These are phyloP conservation scores for Montipora efflorescens DNA, from an alignment of 64 coral and sea anemone species.

Conservation along the genomic window DNA sequence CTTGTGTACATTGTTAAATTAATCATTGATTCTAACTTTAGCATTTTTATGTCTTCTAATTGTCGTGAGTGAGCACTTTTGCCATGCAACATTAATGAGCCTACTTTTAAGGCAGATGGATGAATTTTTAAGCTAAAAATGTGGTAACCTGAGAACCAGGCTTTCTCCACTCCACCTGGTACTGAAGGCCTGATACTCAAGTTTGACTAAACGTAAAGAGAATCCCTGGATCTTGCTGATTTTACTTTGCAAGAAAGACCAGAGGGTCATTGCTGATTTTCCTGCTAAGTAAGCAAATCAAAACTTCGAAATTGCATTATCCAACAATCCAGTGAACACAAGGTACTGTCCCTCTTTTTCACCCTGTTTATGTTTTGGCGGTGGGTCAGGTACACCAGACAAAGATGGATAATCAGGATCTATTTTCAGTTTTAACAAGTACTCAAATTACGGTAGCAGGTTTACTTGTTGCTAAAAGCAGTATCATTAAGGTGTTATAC, in stretches of 20 bases:
- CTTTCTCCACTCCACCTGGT: not conserved
- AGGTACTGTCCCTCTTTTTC: not conserved
- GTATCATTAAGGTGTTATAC: not conserved
- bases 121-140: too few relatives aligned
- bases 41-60: not conserved
- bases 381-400: not conserved
- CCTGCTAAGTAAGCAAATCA: not conserved
- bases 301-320: not conserved
- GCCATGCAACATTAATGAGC: not conserved
- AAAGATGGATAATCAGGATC: not conserved
- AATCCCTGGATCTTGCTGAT: not conserved
- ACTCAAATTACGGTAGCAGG: too few relatives aligned
- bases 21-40: not conserved
- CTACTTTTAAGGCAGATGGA: not conserved
- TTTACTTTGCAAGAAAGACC: not conserved
- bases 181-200: too few relatives aligned
- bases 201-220: not conserved
- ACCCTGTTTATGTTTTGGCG: not conserved
- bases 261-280: not conserved
- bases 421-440: not conserved
- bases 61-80: not conserved
- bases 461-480: not conserved
- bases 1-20: not conserved
- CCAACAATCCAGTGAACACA: not conserved
- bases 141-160: not conserved